These are phyloP conservation scores for Andrena cerasifolii DNA, from an alignment of 1,140 invertebrate species.

Conservation along the genomic window DNA sequence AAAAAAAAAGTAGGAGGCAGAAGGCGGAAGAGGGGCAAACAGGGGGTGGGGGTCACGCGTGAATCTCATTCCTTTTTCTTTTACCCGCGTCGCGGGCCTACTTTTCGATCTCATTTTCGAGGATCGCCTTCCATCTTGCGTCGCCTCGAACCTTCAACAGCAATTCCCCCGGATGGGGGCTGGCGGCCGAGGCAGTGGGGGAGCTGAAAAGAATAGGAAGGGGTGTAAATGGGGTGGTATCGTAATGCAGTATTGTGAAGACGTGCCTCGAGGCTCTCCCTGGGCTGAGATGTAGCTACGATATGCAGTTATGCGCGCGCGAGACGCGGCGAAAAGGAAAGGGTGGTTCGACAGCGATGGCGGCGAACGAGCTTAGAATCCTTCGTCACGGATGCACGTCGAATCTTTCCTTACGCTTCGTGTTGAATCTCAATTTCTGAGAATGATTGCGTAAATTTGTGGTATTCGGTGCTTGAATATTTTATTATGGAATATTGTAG, in stretches of 20 bases:
- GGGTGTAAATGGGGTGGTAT: conserved; percentile 56
- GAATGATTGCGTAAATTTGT: too few relatives aligned
- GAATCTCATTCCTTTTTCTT: conserved; percentile 52
- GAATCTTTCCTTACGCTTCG: not conserved
- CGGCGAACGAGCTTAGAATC: conserved; percentile 43
- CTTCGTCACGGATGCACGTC: not conserved
- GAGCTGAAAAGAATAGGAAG: conserved; percentile 10
- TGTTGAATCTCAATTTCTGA: too few relatives aligned
- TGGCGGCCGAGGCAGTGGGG: conserved; percentile 17
- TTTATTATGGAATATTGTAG: too few relatives aligned
- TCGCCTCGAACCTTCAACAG: conserved; percentile 56
- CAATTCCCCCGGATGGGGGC: conserved; percentile 36
- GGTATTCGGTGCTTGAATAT: too few relatives aligned
- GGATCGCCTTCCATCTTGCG: conserved; percentile 62
- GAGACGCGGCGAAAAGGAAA: conserved; percentile 57
- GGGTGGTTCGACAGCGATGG: conserved; percentile 25
- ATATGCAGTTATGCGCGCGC: conserved; percentile 58
- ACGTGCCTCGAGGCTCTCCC: conserved; percentile 62
- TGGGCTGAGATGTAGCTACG: conserved; percentile 59
- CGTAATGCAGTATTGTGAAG: conserved; percentile 73
- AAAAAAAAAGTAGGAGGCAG: not conserved
- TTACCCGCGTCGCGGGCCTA: conserved; percentile 47
- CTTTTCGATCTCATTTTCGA: conserved; percentile 66
- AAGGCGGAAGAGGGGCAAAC: not conserved
- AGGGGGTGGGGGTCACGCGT: not conserved